A percentile compares a stretch with the other conserved stretches of the same genome.
These are phyloP conservation scores for Cephus runcator DNA, from an alignment of 2,888 invertebrate species.

Conservation along the genomic window DNA sequence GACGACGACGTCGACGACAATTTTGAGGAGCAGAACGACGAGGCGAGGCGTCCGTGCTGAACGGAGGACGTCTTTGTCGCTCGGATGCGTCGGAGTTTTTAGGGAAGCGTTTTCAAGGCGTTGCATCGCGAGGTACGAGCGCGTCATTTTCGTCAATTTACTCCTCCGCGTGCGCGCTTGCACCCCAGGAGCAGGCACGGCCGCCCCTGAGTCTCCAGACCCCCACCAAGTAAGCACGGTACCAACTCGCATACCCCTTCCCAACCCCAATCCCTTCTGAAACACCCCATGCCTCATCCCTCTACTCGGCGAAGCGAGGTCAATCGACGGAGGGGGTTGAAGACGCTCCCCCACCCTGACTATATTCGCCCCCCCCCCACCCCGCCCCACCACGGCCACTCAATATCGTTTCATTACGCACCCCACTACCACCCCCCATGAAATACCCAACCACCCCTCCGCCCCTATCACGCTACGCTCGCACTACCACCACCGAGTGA, in stretches of 20 bases:
- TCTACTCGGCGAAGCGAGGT: constrained; percentile 59
- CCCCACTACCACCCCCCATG: constrained; percentile 35
- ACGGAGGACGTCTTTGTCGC: constrained; percentile 9
- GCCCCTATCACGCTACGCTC: constrained; percentile 57
- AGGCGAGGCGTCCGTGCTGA: constrained; percentile 2
- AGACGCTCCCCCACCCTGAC: constrained; percentile 43
- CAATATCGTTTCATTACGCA: constrained; percentile 65
- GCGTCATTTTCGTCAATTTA: constrained; percentile 63
- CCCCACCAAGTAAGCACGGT: neutral
- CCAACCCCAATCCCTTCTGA: constrained; percentile 18
- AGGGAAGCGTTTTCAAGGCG: constrained; percentile 31
- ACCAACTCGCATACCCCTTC: constrained; percentile 21
- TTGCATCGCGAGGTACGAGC: constrained; percentile 23
- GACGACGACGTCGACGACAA: no score
- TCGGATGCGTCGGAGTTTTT: constrained; percentile 26
- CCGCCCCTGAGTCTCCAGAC: neutral
- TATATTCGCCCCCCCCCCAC: constrained; percentile 16
- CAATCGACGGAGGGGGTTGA: constrained; percentile 60
- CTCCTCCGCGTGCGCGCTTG: constrained; percentile 27
- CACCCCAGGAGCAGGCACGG: neutral
- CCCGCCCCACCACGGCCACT: constrained; percentile 40
- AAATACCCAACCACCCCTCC: constrained; percentile 20
- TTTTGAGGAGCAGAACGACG: neutral
- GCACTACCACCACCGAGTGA: neutral
- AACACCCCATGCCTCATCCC: constrained; percentile 17